Evolutionary conservation across 2,113 vertebrate genomes (phyloP).

Genomic region (Opisthocomus hoazin): DNA sequence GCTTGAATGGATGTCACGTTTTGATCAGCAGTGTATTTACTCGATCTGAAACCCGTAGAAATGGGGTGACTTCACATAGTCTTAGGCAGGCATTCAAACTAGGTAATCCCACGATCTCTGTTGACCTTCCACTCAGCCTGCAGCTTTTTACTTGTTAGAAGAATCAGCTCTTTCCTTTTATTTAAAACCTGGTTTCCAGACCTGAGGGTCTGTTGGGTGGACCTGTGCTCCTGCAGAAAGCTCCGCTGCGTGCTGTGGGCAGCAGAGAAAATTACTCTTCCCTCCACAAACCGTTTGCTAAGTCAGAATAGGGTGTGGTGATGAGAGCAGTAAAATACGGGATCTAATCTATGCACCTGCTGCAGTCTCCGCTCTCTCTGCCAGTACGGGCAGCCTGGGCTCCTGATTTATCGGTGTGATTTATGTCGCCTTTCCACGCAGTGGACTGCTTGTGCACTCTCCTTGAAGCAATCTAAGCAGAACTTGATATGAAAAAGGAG

Average conservation of each 20-base stretch:
- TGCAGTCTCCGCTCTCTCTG: background rate
- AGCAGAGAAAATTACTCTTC: background rate
- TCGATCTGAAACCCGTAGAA: background rate
- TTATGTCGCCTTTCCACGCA: background rate
- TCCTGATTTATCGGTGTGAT: slow-evolving; percentile 3
- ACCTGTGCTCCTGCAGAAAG: background rate
- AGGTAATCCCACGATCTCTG: background rate
- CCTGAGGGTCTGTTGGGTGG: no score
- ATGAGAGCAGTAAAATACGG: background rate
- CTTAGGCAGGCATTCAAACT: background rate
- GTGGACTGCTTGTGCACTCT: background rate
- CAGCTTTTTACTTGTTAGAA: background rate
- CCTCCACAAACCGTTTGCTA: background rate
- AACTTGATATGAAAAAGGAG: background rate
- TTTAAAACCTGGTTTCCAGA: background rate
- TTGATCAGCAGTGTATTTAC: background rate
- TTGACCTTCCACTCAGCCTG: background rate
- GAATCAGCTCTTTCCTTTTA: background rate
- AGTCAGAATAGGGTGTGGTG: background rate
- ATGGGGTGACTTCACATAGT: background rate
- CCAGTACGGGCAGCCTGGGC: background rate
- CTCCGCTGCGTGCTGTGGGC: background rate
- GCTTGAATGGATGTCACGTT: background rate
- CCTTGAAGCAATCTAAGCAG: background rate
- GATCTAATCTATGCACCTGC: slow-evolving; percentile 2